A percentile compares a stretch with the other conserved stretches of the same genome.
Conservation (phyloP, 2,797 vertebrate genomes). For the Odontamblyopus lacepedii region DNA sequence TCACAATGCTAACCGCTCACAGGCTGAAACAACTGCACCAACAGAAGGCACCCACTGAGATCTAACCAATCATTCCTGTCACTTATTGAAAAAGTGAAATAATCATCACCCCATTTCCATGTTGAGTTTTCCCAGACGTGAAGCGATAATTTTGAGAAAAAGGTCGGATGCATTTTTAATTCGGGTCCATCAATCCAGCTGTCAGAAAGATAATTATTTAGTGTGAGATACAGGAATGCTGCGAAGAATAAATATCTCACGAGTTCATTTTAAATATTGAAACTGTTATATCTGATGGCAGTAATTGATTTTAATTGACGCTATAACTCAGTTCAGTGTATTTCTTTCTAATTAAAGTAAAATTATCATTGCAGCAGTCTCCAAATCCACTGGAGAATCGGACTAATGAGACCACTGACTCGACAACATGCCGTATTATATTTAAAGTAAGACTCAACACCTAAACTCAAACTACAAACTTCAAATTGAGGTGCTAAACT, state of each 20-base stretch:
- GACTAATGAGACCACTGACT: neutral
- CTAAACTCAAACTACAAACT: no score
- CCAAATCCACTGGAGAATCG: neutral
- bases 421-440: neutral
- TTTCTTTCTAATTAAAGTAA: neutral
- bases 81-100: constrained; percentile 7
- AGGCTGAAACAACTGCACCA: constrained; percentile 25
- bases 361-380: neutral
- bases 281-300: no score
- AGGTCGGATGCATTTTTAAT: constrained; percentile 6
- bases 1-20: constrained; percentile 24
- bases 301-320: neutral
- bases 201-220: neutral
- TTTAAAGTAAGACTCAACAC: no score
- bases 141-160: neutral
- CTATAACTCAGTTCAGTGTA: neutral
- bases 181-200: constrained; percentile 7
- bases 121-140: constrained; percentile 1
- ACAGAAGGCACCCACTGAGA: constrained; percentile 14
- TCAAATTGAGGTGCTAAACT: no score
- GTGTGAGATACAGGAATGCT: neutral
- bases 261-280: neutral
- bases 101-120: neutral
- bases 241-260: neutral
- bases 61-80: neutral